phyloP scores from a whole-genome alignment of 2,888 invertebrate species.

The Volucella zonaria region DNA sequence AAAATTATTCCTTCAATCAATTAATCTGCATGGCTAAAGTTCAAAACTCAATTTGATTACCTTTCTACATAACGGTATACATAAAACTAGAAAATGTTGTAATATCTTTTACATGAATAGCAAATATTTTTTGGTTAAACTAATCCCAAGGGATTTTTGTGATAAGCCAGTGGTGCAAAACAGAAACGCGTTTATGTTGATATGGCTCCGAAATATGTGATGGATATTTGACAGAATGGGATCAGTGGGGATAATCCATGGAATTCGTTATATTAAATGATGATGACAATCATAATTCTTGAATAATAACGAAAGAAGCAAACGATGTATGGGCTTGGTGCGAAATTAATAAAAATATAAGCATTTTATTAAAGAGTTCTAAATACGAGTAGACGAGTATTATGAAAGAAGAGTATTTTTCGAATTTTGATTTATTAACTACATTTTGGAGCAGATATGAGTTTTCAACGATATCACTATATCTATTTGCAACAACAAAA shows the following conservation, averaged over 20 bases:
- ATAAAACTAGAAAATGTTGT: slow-evolving; percentile 48
- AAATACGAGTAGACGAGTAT: too few relatives aligned
- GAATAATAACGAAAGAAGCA: slow-evolving; percentile 37
- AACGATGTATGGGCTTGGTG: slow-evolving; percentile 18
- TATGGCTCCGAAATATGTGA: slow-evolving; percentile 66
- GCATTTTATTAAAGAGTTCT: too few relatives aligned
- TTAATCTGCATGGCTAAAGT: slow-evolving; percentile 9
- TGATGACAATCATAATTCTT: slow-evolving; percentile 71
- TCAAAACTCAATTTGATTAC: slow-evolving; percentile 48
- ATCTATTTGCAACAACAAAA: too few relatives aligned
- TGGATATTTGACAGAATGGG: slow-evolving; percentile 75
- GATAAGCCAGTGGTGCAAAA: slow-evolving; percentile 54
- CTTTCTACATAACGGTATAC: slow-evolving; percentile 34
- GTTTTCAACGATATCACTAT: too few relatives aligned
- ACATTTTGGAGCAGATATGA: too few relatives aligned
- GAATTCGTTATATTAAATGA: slow-evolving; percentile 72
- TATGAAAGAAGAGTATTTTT: too few relatives aligned
- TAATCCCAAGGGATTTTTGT: slow-evolving; percentile 64
- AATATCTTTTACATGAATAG: slow-evolving; percentile 65
- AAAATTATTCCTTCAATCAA: too few relatives aligned
- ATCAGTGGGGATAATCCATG: slow-evolving; percentile 74
- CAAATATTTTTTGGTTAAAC: slow-evolving; percentile 63
- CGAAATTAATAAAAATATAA: too few relatives aligned
- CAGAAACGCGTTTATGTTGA: slow-evolving; percentile 63
- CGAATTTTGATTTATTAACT: too few relatives aligned